Evolutionary conservation across 2,797 vertebrate genomes (phyloP).

Genomic region (Pseudochirops cupreus): DNA sequence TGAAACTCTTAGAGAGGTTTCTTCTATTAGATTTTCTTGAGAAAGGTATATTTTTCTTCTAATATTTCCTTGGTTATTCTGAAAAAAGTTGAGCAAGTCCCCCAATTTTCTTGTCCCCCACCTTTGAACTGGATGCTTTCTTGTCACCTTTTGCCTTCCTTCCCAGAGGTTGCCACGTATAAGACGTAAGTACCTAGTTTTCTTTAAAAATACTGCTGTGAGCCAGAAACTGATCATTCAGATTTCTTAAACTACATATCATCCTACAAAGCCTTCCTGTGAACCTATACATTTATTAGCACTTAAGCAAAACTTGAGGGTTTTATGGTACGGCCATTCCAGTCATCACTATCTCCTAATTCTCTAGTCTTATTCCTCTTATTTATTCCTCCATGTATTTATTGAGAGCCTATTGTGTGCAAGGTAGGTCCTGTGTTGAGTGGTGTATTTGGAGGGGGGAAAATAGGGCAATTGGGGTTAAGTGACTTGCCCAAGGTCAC

Average conservation of each 20-base stretch:
- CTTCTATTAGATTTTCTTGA: slow-evolving; percentile 18
- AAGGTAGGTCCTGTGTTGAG: neutral
- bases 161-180: slow-evolving; percentile 21
- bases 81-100: slow-evolving; percentile 35
- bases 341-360: slow-evolving; percentile 6
- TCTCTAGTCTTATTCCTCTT: neutral
- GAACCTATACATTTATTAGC: slow-evolving; percentile 3
- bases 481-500: too few relatives aligned
- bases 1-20: slow-evolving; percentile 49
- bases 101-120: neutral
- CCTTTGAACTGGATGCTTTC: slow-evolving; percentile 50
- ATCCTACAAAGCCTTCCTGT: slow-evolving; percentile 6
- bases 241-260: neutral
- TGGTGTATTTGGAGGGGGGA: neutral
- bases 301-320: neutral
- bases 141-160: slow-evolving; percentile 43
- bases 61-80: slow-evolving; percentile 52
- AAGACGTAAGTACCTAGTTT: neutral
- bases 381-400: slow-evolving; percentile 19
- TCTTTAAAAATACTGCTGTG: neutral
- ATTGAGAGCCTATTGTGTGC: slow-evolving; percentile 7
- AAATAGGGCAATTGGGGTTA: too few relatives aligned
- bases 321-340: neutral
- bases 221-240: neutral
- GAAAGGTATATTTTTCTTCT: slow-evolving; percentile 55